These are phyloP conservation scores for Orthonevra nobilis DNA, from an alignment of 2,888 invertebrate species.

Conservation along the genomic window DNA sequence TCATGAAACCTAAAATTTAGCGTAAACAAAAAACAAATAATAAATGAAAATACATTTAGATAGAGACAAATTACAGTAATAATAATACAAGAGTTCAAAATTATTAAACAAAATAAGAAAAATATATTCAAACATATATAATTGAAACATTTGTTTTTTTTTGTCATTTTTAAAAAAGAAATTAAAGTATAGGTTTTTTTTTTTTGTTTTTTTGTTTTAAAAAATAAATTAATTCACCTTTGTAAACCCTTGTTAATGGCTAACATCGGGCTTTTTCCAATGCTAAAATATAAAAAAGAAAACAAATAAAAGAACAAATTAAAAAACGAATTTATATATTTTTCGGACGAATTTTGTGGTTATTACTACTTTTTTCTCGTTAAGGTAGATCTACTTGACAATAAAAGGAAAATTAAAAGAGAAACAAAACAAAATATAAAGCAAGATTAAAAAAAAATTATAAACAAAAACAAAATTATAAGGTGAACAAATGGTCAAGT, in stretches of 20 bases:
- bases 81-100: constrained; percentile 1
- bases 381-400: constrained; percentile 11
- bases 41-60: constrained; percentile 29
- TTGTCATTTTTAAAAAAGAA: constrained; percentile 36
- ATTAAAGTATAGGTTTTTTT: constrained; percentile 64
- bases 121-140: constrained; percentile 33
- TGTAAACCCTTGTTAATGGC: constrained; percentile 93
- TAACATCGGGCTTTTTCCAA: constrained; percentile 89
- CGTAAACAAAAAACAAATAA: background rate
- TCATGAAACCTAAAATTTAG: constrained; percentile 22
- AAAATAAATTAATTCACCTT: constrained; percentile 84
- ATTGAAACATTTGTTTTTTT: constrained; percentile 17
- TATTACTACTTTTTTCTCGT: constrained; percentile 19
- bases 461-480: constrained; percentile 7
- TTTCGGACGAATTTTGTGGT: constrained; percentile 52
- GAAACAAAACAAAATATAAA: constrained; percentile 16
- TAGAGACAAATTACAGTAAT: constrained; percentile 27
- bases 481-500: constrained; percentile 21
- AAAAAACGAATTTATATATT: constrained; percentile 65
- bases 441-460: constrained; percentile 8
- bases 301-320: constrained; percentile 69
- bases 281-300: constrained; percentile 84
- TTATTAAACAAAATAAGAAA: too few species aligned
- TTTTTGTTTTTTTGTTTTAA: constrained; percentile 55
- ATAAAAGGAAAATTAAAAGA: constrained; percentile 18